Percentiles rank a stretch among this genome's conserved stretches.
Conservation (phyloP, 2,113 vertebrate genomes). For the Silurus meridionalis region DNA sequence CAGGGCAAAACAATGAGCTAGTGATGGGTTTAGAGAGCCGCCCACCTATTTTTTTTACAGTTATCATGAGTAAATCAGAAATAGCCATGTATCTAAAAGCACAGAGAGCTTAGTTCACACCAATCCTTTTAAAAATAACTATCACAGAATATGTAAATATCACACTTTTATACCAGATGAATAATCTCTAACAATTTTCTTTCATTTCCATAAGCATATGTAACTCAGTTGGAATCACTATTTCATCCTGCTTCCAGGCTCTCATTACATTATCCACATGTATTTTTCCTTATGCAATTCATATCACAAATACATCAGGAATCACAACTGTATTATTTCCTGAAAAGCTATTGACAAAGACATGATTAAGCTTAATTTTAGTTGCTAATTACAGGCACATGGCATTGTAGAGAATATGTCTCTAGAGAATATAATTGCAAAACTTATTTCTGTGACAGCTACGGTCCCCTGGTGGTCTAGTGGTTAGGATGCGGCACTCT, state of each 20-base stretch:
- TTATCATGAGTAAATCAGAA: background rate
- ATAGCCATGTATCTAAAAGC: background rate
- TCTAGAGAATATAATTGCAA: background rate
- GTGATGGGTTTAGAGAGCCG: background rate
- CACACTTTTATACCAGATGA: slow-evolving; percentile 8
- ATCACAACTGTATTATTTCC: background rate
- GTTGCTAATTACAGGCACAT: background rate
- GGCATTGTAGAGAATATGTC: background rate
- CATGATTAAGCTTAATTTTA: background rate
- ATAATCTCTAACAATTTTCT: background rate
- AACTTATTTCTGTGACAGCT: background rate
- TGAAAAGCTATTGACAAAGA: background rate
- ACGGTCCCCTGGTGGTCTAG: too few species aligned
- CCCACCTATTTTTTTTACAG: background rate
- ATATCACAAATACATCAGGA: background rate
- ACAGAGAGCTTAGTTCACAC: background rate
- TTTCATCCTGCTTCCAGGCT: background rate
- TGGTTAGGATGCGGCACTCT: too few species aligned
- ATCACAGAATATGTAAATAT: background rate
- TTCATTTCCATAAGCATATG: slow-evolving; percentile 31
- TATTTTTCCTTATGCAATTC: background rate
- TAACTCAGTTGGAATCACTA: slow-evolving; percentile 30
- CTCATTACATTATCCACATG: background rate
- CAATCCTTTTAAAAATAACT: background rate
- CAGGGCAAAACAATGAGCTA: background rate